phyloP scores from a whole-genome alignment of 2,113 vertebrate genomes.

The Dunckerocampus dactyliophorus region DNA sequence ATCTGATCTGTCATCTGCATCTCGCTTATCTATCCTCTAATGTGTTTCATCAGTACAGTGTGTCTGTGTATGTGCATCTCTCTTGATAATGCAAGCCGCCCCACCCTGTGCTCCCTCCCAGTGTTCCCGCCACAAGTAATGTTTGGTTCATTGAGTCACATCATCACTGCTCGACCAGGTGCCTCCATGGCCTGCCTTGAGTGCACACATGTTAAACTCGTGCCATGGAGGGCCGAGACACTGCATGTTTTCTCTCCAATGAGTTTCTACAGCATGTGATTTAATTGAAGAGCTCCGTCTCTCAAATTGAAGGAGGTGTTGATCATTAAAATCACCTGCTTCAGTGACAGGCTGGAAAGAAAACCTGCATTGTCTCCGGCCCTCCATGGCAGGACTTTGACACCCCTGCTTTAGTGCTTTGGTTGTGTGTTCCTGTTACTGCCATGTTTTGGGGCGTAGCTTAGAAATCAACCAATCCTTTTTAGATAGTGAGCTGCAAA shows the following conservation, averaged over 20 bases:
- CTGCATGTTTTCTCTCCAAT: too few species aligned
- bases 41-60: conserved; percentile 32
- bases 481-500: conserved; percentile 24
- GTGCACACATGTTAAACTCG: too few species aligned
- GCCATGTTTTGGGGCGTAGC: conserved; percentile 22
- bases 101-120: conserved; percentile 20
- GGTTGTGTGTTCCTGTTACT: conserved; percentile 14
- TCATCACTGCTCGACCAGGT: conserved; percentile 21
- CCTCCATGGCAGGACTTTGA: too few species aligned
- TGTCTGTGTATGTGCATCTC: conserved; percentile 4
- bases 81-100: conserved; percentile 26
- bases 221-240: too few species aligned
- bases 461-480: conserved; percentile 3
- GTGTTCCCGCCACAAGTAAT: conserved; percentile 7
- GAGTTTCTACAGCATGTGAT: too few species aligned
- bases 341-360: too few species aligned
- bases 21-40: conserved; percentile 12
- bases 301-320: too few species aligned
- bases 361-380: too few species aligned
- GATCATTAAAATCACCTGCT: too few species aligned
- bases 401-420: conserved; percentile 15
- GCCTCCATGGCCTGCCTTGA: conserved; percentile 21
- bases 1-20: conserved; percentile 22
- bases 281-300: too few species aligned
- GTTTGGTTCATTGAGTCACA: conserved; percentile 6